A percentile compares a stretch with the other conserved stretches of the same genome.
Evolutionary conservation across 2,888 invertebrate genomes (phyloP).

Genomic region (Andrena marginata): DNA sequence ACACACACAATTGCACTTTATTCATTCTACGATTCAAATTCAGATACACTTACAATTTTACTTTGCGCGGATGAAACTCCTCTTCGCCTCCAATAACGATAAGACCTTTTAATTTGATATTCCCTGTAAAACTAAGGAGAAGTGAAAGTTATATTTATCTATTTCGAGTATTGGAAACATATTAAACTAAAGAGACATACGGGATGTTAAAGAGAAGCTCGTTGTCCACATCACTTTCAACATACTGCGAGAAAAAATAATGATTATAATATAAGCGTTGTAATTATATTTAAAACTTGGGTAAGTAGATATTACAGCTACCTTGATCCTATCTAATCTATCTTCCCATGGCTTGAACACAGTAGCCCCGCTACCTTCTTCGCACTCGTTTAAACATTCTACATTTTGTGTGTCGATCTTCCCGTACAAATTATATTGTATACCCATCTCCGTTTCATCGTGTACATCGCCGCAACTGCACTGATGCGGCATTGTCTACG

Average conservation of each 20-base stretch:
- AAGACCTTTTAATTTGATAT: constrained; percentile 97
- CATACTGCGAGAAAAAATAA: constrained; percentile 88
- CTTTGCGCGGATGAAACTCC: constrained; percentile 93
- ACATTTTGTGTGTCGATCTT: constrained; percentile 96
- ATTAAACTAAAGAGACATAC: constrained; percentile 84
- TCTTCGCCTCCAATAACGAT: constrained; percentile 96
- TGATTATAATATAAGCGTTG: background rate
- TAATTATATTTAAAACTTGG: constrained; percentile 17
- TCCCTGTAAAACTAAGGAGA: constrained; percentile 92
- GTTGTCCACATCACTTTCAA: constrained; percentile 98
- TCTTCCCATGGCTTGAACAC: constrained; percentile 98
- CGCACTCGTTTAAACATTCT: constrained; percentile 95
- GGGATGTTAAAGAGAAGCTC: constrained; percentile 98
- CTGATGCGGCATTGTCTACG: constrained; percentile 71
- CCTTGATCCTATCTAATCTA: constrained; percentile 91
- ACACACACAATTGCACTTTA: background rate
- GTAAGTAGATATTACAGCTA: constrained; percentile 83
- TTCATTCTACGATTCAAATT: background rate
- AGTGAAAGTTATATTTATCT: constrained; percentile 29
- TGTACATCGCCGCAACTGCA: constrained; percentile 78
- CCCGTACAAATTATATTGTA: constrained; percentile 93
- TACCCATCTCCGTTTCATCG: constrained; percentile 88
- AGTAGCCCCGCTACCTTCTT: constrained; percentile 94
- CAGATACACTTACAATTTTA: constrained; percentile 91
- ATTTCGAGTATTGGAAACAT: background rate